Base-by-base conservation (phyloP, 2,113 vertebrate species). In the Haemorhous mexicanus region DNA sequence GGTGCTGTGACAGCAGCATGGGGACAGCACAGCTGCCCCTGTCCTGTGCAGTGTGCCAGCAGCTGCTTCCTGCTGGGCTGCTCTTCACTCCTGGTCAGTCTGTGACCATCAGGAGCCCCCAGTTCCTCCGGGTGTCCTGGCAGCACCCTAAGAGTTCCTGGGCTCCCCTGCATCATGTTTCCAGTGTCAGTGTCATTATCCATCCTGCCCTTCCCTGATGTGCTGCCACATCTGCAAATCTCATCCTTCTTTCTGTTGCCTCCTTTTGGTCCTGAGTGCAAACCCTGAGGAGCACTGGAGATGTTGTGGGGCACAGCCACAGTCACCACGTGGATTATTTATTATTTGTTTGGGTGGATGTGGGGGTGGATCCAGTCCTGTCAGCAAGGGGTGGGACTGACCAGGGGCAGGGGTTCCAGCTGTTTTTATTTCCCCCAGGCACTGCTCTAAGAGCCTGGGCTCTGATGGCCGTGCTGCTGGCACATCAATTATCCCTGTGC, bases 401-500 rank as follows among this genome's bases (percentile, higher is more conserved):
- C 26, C 24, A 3, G 0, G 46, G 33, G 6, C 8, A 24, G 12
- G 32, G 6, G 3, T 19, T 37, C 1, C 4, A n/a, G 4, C 10
- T 20, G 15, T 0, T 41, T 61, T 20, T 18, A 13, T 37, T 9
- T 4, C 5, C 13, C 39, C 10, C 8, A 5, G 1, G 2, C 8
- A 2, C 16, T 30, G 52, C 53, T 55, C 49, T 44, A 47, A 64
- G 92, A 81, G 93, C 44, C 62, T 87, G 66, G 17, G 68, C 85
- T 19, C 15, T 16, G 79, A 19, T 62, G 53, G 77, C 39, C 4
- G 22, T 78, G 84, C 84, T 84, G 26, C 89, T 14, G 47, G 70
- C 95, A 91, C 92, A 92, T 95, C 95, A 93, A 76, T 96, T 94
- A 78, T 91, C 91, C 93, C 62, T 55, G 70, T 80, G 97, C 93